Evolutionary conservation across 1,140 invertebrate genomes (phyloP), one percentile per base, ranked within the genome.

Genomic region (Anoplolepis gracilipes): DNA sequence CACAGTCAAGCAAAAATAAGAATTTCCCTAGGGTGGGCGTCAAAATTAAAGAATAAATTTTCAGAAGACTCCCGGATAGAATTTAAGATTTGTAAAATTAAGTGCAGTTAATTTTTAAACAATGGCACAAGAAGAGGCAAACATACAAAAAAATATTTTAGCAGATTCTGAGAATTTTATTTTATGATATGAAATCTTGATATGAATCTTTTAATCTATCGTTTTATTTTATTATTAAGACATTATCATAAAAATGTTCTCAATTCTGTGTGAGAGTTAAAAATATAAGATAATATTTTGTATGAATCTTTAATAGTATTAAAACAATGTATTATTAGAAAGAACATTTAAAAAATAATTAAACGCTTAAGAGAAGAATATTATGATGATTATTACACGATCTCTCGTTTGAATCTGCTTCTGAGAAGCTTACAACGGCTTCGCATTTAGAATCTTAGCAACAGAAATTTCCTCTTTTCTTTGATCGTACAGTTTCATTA

Each of bases 401-500:
- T 78, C 39, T 84, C 30, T 62, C 30, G 22, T 30, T 53, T 67
- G 72, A 65, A 77, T 53, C 25, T 42, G 28, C 70, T 13, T 76
- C 46, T 25, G 64, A 67, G 10, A 36, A 62, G 53, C 22, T 64
- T 53, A 25, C 42, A 39, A 65, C 39, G 10, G 46, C 33, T 28
- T 46, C 36, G 62, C 28, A 65, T 36, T 78, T 87, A 69, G 85
- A 88, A 87, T 70, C 77, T 77, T 49, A 59, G 39, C 36, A 55
- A 53, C 46, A 61, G 53, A 59, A 46, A 36, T 62, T 25, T 64
- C 42, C 30, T n/a, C 33, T 16, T 65, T 61, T 33, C 61, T 82
- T 86, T 69, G 61, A 86, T 55, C 77, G 33, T 22, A 62, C 39
- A 64, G 62, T 87, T 87, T 81, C 69, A 88, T 88, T 88, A 88